Base-by-base conservation (phyloP, 2,888 invertebrate genomes). In the Agrochola lychnidis region DNA sequence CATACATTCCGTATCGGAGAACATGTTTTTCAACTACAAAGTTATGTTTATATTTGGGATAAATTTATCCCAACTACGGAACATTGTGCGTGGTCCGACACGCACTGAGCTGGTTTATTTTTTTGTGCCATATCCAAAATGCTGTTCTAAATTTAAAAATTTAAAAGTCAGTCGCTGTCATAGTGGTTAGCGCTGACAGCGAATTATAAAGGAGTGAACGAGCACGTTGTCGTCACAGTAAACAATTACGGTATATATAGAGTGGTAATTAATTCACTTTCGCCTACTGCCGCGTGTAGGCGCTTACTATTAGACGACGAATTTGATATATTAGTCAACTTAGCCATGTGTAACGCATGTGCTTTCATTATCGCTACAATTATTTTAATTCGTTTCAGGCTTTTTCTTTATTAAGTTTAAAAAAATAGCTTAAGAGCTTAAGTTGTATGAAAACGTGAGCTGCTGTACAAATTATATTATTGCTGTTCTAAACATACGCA, bases 241-340 rank as follows among this genome's bases (percentile, higher is more conserved):
- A 90, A 87, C 87, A 88, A 85, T 89, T 73, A 80, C 81, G 72
- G 85, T 85, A 78, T 86, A 85, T 85, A 78, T 86, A 85, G 82
- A 86, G 86, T 77, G 78, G 79, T 90, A 91, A 91, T 91, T 90
- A 91, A 89, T 90, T 91, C 88, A 88, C 84, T 88, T 85, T 82
- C 77, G 77, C 70, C 86, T 81, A 83, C 84, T 79, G 85, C 76
- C 79, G 82, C 82, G 57, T 85, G 82, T 64, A 78, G 64, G 77
- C 74, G 83, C 72, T 64, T 71, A 61, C 48, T 75, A 68, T 57
- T 68, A 73, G 19, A 40, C 9, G n/a, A 19, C 19, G 14, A 80
- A 56, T 82, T 69, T 82, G 72, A 78, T 83, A 63, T 57, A 56
- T 61, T 69, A 66, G 66, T 67, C 22, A 14, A 53, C 40, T 42